A percentile compares a stretch with the other conserved stretches of the same genome.
Conservation (phyloP, 1,140 invertebrate species). For the Drosophila melanica region DNA sequence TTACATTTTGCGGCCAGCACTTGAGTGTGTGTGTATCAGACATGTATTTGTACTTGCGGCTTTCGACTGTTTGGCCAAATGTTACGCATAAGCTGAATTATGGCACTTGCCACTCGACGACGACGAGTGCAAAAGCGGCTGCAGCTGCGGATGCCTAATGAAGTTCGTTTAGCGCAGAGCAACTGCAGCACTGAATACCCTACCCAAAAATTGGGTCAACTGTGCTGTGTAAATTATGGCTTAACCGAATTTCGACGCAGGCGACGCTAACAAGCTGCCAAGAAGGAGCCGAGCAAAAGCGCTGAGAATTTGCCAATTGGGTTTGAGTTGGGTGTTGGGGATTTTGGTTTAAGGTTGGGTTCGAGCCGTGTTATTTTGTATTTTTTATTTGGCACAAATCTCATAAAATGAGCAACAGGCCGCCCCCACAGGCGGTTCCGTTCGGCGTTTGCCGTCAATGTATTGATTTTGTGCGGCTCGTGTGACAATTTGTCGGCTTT, state of each 20-base stretch:
- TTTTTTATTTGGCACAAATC: constrained; percentile 25
- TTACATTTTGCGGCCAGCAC: constrained; percentile 50
- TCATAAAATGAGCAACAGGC: constrained; percentile 45
- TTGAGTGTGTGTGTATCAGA: constrained; percentile 28
- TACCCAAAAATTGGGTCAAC: constrained; percentile 61
- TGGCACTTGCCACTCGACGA: constrained; percentile 47
- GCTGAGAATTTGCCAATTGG: neutral
- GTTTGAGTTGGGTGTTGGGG: neutral
- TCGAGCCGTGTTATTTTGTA: constrained; percentile 29
- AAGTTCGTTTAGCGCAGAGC: constrained; percentile 47
- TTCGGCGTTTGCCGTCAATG: too few relatives aligned
- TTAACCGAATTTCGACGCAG: constrained; percentile 28
- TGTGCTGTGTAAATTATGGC: constrained; percentile 66
- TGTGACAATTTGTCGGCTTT: constrained; percentile 51
- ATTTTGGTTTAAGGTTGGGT: constrained; percentile 4
- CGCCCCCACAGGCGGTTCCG: constrained; percentile 9
- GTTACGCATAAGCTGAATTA: constrained; percentile 62
- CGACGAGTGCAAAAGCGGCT: constrained; percentile 21
- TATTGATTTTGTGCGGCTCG: constrained; percentile 45
- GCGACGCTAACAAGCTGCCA: constrained; percentile 36
- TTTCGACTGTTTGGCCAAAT: constrained; percentile 40
- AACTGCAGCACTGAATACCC: constrained; percentile 3
- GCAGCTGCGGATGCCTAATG: constrained; percentile 57
- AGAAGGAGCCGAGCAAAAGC: constrained; percentile 4
- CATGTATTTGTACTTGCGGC: constrained; percentile 76